These are phyloP conservation scores for Plodia interpunctella DNA, from an alignment of 1,140 invertebrate species.

Conservation along the genomic window DNA sequence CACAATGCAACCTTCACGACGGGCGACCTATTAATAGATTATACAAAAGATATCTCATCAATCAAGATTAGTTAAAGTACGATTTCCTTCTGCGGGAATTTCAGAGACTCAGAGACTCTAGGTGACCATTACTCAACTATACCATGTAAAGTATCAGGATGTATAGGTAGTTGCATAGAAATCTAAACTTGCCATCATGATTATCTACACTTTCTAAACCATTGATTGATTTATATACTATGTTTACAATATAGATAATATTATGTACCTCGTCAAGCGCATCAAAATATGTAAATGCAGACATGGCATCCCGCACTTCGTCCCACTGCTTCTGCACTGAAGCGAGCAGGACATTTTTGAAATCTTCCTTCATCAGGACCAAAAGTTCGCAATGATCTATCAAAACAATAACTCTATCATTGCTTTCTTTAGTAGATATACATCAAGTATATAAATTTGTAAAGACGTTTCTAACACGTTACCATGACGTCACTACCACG, in stretches of 20 bases:
- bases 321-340: conserved; percentile 79
- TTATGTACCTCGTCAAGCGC: conserved; percentile 74
- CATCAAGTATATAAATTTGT: too few relatives aligned
- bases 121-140: too few relatives aligned
- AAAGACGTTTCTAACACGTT: conserved; percentile 1
- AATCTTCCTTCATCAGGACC: conserved; percentile 75
- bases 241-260: too few relatives aligned
- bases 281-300: conserved; percentile 81
- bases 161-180: too few relatives aligned
- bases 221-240: too few relatives aligned
- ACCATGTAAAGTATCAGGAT: too few relatives aligned
- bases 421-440: background rate
- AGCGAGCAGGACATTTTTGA: conserved; percentile 78
- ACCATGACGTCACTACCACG: conserved; percentile 17
- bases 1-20: conserved; percentile 80
- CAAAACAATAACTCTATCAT: background rate
- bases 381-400: conserved; percentile 77
- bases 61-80: too few relatives aligned
- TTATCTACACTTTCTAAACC: too few relatives aligned
- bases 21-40: conserved; percentile 51
- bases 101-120: too few relatives aligned
- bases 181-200: too few relatives aligned
- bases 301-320: conserved; percentile 77
- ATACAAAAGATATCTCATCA: background rate
- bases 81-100: too few relatives aligned